Conservation (phyloP, 2,797 vertebrate genomes). For the Chaunax sp. region DNA sequence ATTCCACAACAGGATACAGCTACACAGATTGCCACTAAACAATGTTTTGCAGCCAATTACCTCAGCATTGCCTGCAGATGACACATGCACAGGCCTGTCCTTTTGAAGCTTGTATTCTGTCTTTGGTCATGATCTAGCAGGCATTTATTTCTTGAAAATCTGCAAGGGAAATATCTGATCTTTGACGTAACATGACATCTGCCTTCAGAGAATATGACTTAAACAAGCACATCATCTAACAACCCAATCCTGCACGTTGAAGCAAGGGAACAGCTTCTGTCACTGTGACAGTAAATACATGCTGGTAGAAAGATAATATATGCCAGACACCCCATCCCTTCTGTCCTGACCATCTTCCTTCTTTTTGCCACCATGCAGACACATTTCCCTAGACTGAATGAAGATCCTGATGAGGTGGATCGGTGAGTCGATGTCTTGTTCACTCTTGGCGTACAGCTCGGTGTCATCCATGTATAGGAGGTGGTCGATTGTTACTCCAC, state of each 20-base stretch:
- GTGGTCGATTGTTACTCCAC: too few species aligned
- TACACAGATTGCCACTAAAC: slow-evolving; percentile 35
- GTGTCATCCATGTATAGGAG: too few species aligned
- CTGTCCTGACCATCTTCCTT: too few species aligned
- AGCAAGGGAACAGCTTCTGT: slow-evolving; percentile 63
- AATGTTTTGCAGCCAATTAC: slow-evolving; percentile 69
- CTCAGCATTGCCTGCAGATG: slow-evolving; percentile 41
- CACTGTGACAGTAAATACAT: slow-evolving; percentile 56
- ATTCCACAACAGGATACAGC: slow-evolving; percentile 26
- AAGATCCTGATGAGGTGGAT: too few species aligned
- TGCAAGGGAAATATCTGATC: slow-evolving; percentile 66
- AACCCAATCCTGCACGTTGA: slow-evolving; percentile 26
- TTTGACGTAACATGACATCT: slow-evolving; percentile 73
- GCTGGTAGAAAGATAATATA: slow-evolving; percentile 18
- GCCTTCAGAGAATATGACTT: slow-evolving; percentile 67
- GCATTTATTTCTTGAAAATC: slow-evolving; percentile 73
- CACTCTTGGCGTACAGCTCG: too few species aligned
- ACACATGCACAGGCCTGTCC: slow-evolving; percentile 58
- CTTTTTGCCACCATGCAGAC: too few species aligned
- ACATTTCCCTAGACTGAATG: too few species aligned
- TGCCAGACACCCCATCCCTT: slow-evolving; percentile 8
- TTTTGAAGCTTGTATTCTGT: slow-evolving; percentile 71
- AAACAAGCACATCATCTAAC: slow-evolving; percentile 64
- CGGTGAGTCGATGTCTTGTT: too few species aligned
- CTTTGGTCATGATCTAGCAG: slow-evolving; percentile 66